phyloP scores from a whole-genome alignment of 2,888 invertebrate species.

The Trissonchulus sp. region DNA sequence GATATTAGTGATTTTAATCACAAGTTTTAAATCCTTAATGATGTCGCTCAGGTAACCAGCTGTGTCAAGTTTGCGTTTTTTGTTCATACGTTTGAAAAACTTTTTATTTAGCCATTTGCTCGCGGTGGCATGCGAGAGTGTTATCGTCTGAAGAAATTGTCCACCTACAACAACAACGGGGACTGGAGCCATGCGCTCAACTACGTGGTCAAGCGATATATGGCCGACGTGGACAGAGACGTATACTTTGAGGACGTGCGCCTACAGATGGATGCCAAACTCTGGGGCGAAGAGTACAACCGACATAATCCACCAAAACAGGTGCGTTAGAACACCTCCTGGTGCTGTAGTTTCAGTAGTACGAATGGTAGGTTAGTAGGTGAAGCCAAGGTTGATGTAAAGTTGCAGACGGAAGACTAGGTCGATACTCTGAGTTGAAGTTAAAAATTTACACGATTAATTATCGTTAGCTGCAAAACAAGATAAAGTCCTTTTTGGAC shows the following conservation, averaged over 20 bases:
- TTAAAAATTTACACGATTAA: too few relatives aligned
- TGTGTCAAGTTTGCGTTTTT: not conserved
- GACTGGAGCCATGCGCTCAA: constrained; percentile 58
- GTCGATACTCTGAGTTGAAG: too few relatives aligned
- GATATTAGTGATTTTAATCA: not conserved
- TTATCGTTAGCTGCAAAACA: too few relatives aligned
- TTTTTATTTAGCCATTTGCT: constrained; percentile 56
- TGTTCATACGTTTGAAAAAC: not conserved
- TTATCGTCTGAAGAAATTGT: constrained; percentile 58
- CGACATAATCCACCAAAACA: constrained; percentile 61
- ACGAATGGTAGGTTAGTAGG: too few relatives aligned
- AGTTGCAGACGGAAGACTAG: too few relatives aligned
- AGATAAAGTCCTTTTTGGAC: too few relatives aligned
- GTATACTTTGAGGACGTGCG: constrained; percentile 60
- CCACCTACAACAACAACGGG: constrained; percentile 43
- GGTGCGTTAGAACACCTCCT: too few relatives aligned
- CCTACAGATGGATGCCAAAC: constrained; percentile 61
- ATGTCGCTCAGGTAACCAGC: not conserved
- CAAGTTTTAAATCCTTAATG: not conserved
- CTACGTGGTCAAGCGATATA: constrained; percentile 60
- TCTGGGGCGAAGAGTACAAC: constrained; percentile 61
- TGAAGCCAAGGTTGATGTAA: too few relatives aligned
- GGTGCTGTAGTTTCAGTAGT: too few relatives aligned
- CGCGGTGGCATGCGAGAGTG: constrained; percentile 61
- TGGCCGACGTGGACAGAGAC: constrained; percentile 56